Evolutionary conservation across 1,140 invertebrate species (phyloP), one percentile per base, ranked within the genome.

Genomic region (Fopius arisanus): DNA sequence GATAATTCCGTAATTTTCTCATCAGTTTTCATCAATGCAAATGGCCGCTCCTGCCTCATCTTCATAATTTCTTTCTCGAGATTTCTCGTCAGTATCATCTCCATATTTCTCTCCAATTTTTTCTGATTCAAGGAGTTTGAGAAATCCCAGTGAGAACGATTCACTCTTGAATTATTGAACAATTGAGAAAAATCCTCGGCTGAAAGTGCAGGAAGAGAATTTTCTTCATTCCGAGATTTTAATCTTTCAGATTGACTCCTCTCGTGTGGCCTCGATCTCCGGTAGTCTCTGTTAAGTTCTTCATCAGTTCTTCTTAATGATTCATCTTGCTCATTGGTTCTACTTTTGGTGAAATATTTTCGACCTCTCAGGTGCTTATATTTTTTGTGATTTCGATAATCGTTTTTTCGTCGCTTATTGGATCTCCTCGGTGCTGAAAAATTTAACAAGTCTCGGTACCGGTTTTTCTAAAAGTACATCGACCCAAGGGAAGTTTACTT

Each of bases 11-110:
- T 10, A 37, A 70, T 37, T 37, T 62, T 40, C n/a, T 70, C 21
- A 59, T 48, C 67, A 68, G 19, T 23, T 51, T 69, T 62, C 62
- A 16, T 59, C 23, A 28, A 69, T 41, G 21, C n/a, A 48, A 33
- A n/a, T 48, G 63, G 26, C 0, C 23, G n/a, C 33, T 33, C 23
- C 19, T 16, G 9, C 21, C 72, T 73, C 4, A 79, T 78, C 66
- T 76, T 75, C 12, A 79, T 70, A 43, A 83, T 82, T 74, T 84
- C 83, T 67, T 78, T 81, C 67, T 82, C 81, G 0, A 83, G 74
- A 41, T 83, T 78, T 67, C 78, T 83, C 0, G 83, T 83, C 7
- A 84, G 79, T 37, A 81, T 80, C 23, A 79, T 78, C 40, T 83
- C 83, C 0, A 83, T 79, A 62, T 40, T 70, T 26, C 26, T 62